These are phyloP conservation scores for Cantharis flavilabris DNA, from an alignment of 2,888 invertebrate species.

Conservation along the genomic window DNA sequence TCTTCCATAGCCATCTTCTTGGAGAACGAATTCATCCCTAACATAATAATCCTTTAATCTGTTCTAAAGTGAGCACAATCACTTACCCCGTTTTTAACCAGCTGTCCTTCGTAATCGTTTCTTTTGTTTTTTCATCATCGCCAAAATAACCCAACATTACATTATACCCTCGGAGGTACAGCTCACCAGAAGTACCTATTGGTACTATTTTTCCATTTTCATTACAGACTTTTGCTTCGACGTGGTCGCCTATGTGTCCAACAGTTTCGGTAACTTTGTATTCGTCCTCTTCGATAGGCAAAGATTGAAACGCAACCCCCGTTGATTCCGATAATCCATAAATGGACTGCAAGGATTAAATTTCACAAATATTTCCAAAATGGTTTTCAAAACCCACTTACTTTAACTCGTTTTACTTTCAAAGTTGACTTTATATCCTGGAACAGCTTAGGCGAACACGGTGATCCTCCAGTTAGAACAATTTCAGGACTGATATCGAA, in stretches of 20 bases:
- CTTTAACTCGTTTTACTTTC: constrained; percentile 58
- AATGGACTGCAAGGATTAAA: constrained; percentile 56
- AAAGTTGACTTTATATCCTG: constrained; percentile 58
- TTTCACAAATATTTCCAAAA: neutral
- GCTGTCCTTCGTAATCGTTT: constrained; percentile 66
- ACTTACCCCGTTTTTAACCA: constrained; percentile 82
- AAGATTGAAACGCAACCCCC: constrained; percentile 60
- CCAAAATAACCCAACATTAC: constrained; percentile 85
- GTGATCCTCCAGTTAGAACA: constrained; percentile 74
- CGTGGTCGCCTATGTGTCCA: constrained; percentile 61
- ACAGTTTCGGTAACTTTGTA: constrained; percentile 58
- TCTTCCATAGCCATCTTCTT: constrained; percentile 70
- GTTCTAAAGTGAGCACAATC: neutral
- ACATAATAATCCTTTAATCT: constrained; percentile 12
- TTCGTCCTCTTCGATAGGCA: constrained; percentile 53
- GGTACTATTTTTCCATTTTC: constrained; percentile 67
- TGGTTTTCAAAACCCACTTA: constrained; percentile 39
- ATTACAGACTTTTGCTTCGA: constrained; percentile 71
- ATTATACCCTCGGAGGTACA: constrained; percentile 73
- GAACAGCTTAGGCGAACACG: constrained; percentile 67
- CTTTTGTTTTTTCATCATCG: constrained; percentile 74
- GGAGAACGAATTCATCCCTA: constrained; percentile 73
- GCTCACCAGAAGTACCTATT: constrained; percentile 73
- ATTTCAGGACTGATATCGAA: constrained; percentile 58
- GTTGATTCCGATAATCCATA: constrained; percentile 69